phyloP scores from a whole-genome alignment of 2,113 vertebrate species.

The Phaethon lepturus region DNA sequence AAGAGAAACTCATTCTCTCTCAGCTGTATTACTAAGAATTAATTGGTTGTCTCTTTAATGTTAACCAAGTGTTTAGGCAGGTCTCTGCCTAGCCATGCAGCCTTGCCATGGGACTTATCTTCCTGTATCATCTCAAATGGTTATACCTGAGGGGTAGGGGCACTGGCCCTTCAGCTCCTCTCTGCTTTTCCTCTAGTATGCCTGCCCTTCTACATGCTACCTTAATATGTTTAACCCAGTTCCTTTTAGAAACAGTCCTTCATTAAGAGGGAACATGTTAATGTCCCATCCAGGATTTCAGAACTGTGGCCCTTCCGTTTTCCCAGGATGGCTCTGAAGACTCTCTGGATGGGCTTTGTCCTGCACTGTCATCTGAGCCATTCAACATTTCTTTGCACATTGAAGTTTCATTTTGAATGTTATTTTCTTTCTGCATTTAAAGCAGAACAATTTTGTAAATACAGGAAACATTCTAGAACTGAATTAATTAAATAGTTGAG shows the following conservation, averaged over 20 bases:
- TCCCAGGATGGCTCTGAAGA: background rate
- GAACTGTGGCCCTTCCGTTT: background rate
- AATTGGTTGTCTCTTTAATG: background rate
- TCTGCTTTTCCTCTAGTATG: background rate
- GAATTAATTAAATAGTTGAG: background rate
- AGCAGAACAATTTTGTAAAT: background rate
- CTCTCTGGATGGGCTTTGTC: background rate
- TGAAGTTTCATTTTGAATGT: background rate
- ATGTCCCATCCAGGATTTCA: background rate
- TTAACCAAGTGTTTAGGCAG: background rate
- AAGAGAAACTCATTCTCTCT: background rate
- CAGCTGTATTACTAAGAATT: background rate
- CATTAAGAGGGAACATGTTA: background rate
- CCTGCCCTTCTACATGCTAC: background rate
- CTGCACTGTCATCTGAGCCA: background rate
- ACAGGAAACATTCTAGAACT: background rate
- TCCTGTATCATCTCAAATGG: background rate
- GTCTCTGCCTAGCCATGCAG: background rate
- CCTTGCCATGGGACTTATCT: rapidly evolving
- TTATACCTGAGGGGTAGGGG: background rate
- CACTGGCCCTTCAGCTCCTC: background rate
- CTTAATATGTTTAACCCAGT: background rate
- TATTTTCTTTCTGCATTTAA: background rate
- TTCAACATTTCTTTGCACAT: background rate
- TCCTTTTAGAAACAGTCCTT: background rate